A percentile compares a stretch with the other conserved stretches of the same genome.
phyloP scores from a whole-genome alignment of 2,888 invertebrate genomes.

The Xiphydria camelus region DNA sequence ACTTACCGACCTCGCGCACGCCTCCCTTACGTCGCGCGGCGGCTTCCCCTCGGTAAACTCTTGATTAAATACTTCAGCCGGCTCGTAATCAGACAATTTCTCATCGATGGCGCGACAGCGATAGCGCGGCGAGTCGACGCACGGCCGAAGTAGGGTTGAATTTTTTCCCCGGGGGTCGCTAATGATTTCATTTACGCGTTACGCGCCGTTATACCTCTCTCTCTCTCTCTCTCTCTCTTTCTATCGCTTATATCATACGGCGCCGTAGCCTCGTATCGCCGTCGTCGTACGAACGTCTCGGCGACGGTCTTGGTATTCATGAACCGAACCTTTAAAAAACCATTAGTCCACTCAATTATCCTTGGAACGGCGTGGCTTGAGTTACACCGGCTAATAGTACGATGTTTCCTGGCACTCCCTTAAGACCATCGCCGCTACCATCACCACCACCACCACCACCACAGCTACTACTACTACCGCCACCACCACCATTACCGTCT shows the following conservation, averaged over 20 bases:
- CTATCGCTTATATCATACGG: background rate
- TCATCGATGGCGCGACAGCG: no score
- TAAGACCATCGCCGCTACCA: conserved; percentile 26
- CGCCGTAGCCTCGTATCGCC: conserved; percentile 15
- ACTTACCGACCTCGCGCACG: no score
- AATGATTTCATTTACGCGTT: no score
- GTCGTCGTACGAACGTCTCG: no score
- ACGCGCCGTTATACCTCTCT: no score
- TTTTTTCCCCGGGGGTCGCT: no score
- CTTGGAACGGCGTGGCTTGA: conserved; percentile 42
- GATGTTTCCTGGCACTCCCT: conserved; percentile 51
- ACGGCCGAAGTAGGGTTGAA: no score
- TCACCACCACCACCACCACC: conserved; percentile 18
- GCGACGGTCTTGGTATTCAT: conserved; percentile 22
- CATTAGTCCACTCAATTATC: conserved; percentile 51
- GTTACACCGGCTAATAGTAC: conserved; percentile 36
- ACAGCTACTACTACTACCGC: conserved; percentile 1
- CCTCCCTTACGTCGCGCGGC: no score
- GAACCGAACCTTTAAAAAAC: conserved; percentile 28
- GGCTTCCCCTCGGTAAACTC: no score
- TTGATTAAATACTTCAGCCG: no score
- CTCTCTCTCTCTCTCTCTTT: conserved; percentile 4
- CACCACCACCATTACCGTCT: conserved; percentile 4
- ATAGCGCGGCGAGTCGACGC: no score
- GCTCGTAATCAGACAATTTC: no score